These are phyloP conservation scores for Opisthograptis luteolata DNA, from an alignment of 2,888 invertebrate species.

Conservation along the genomic window DNA sequence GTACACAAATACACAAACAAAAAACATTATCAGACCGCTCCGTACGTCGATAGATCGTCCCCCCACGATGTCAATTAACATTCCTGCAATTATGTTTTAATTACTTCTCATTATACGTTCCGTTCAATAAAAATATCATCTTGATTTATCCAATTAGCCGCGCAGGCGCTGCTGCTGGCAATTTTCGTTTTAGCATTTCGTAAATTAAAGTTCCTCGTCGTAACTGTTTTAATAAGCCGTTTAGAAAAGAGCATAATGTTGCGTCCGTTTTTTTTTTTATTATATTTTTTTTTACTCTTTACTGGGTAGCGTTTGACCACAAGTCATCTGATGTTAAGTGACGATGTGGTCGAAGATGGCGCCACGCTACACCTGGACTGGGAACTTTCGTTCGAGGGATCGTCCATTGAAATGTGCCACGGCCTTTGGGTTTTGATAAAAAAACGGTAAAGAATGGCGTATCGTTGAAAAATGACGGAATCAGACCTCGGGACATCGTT, in stretches of 20 bases:
- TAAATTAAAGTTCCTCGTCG: slow-evolving; percentile 36
- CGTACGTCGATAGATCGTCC: slow-evolving; percentile 49
- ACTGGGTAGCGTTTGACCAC: no score
- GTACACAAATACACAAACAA: slow-evolving; percentile 36
- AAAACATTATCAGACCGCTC: slow-evolving; percentile 46
- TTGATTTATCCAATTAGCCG: slow-evolving; percentile 52
- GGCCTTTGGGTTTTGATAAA: slow-evolving; percentile 8
- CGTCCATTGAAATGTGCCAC: slow-evolving; percentile 4
- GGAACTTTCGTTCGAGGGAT: slow-evolving; percentile 12
- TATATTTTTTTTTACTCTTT: no score
- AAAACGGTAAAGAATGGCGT: background rate
- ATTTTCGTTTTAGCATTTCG: slow-evolving; percentile 49
- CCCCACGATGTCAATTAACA: slow-evolving; percentile 67
- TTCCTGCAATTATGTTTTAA: slow-evolving; percentile 66
- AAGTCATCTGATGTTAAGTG: no score
- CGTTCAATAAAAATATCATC: slow-evolving; percentile 55
- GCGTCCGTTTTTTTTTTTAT: no score
- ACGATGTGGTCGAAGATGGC: no score
- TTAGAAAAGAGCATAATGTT: slow-evolving; percentile 25
- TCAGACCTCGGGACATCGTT: slow-evolving; percentile 41
- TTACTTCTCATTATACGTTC: slow-evolving; percentile 58
- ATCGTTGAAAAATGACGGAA: slow-evolving; percentile 30
- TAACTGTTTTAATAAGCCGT: slow-evolving; percentile 32
- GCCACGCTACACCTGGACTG: no score
- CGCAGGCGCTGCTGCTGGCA: slow-evolving; percentile 33